Conservation (phyloP, 2,113 vertebrate species). For the Pogonocichla stellata region DNA sequence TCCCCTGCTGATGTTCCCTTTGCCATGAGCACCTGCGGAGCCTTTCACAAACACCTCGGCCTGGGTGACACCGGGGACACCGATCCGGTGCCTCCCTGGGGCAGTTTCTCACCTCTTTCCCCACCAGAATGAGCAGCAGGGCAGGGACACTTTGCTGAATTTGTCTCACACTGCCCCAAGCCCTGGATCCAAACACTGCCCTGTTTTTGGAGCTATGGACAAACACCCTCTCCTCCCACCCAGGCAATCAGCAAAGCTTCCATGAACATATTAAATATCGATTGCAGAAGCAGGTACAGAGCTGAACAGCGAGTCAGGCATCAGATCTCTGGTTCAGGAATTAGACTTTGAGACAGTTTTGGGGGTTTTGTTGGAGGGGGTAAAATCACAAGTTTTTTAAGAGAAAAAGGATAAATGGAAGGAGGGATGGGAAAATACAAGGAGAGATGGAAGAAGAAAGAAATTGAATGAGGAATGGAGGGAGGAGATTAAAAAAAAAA, state of each 20-base stretch:
- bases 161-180: rapidly evolving
- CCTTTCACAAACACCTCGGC: rapidly evolving
- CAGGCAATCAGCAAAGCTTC: not conserved
- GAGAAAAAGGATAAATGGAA: not conserved
- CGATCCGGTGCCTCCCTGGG: rapidly evolving
- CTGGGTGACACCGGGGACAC: not conserved
- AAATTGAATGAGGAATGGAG: not conserved
- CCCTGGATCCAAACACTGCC: rapidly evolving
- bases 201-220: rapidly evolving
- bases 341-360: no score
- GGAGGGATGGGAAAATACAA: not conserved
- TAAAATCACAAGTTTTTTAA: not conserved
- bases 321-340: not conserved
- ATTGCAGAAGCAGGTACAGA: not conserved
- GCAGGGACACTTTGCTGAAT: rapidly evolving
- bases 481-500: not conserved
- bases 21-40: rapidly evolving
- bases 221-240: rapidly evolving
- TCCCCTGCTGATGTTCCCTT: rapidly evolving
- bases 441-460: not conserved
- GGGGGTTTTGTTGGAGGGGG: no score
- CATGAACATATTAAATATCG: rapidly evolving
- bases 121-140: rapidly evolving
- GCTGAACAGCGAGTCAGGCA: rapidly evolving
- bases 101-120: rapidly evolving